These are phyloP conservation scores for Apantesis nais DNA, from an alignment of 2,888 invertebrate genomes.

Conservation along the genomic window DNA sequence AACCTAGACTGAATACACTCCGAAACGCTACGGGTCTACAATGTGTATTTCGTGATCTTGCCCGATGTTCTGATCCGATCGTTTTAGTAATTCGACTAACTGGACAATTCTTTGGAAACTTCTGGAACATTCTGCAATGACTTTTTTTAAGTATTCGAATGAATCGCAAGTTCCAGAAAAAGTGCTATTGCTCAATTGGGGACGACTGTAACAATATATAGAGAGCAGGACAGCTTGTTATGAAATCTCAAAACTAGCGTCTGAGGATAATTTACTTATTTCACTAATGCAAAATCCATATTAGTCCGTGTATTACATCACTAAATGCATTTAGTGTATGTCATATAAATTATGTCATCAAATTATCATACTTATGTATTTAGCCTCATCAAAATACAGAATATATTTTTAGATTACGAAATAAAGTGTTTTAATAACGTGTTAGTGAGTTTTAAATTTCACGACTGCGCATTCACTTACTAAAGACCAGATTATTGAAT, in stretches of 20 bases:
- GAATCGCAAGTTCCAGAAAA: background rate
- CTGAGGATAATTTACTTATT: slow-evolving; percentile 1
- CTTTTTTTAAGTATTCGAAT: background rate
- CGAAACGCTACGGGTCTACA: background rate
- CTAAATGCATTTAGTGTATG: slow-evolving; percentile 5
- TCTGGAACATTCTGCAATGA: background rate
- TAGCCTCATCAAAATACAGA: background rate
- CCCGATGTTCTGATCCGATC: background rate
- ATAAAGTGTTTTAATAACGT: slow-evolving; percentile 16
- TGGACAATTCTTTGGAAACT: background rate
- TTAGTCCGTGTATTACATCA: background rate
- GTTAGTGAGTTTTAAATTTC: slow-evolving; percentile 16
- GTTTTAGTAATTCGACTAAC: background rate
- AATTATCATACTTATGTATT: slow-evolving; percentile 4
- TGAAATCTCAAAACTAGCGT: slow-evolving; percentile 4
- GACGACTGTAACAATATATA: background rate
- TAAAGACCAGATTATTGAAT: slow-evolving; percentile 14
- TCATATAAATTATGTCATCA: slow-evolving; percentile 7
- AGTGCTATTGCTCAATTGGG: too few species aligned
- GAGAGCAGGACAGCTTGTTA: background rate
- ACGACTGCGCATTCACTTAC: slow-evolving; percentile 10
- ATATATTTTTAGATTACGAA: slow-evolving; percentile 14
- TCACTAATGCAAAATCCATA: slow-evolving; percentile 1
- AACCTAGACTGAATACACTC: too few species aligned
- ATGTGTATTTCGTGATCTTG: background rate